Percentiles rank a stretch among this genome's conserved stretches.
Conservation (phyloP, 2,113 vertebrate genomes). For the Opisthocomus hoazin region DNA sequence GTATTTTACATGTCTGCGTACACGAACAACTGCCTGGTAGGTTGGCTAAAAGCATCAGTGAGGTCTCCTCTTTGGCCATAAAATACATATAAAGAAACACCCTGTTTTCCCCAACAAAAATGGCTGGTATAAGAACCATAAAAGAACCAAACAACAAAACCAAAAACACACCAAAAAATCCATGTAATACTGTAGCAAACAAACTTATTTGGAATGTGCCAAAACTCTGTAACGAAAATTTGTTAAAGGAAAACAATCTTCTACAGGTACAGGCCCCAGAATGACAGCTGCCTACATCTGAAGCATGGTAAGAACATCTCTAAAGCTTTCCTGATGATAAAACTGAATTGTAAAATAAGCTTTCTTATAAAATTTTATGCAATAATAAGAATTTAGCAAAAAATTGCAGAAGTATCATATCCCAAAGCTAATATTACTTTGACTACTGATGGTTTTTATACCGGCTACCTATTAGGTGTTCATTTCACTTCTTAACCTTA, state of each 20-base stretch:
- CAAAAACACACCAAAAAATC: constrained; percentile 31
- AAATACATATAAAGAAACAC: background rate
- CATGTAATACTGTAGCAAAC: constrained; percentile 43
- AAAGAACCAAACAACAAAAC: background rate
- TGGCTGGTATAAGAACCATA: constrained; percentile 73
- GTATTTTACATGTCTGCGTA: background rate
- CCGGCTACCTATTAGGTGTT: constrained; percentile 61
- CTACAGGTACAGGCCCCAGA: constrained; percentile 99
- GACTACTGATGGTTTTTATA: constrained; percentile 68
- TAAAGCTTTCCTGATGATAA: constrained; percentile 72
- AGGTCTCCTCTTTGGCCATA: constrained; percentile 39
- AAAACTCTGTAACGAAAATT: constrained; percentile 68
- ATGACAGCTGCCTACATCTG: constrained; percentile 99
- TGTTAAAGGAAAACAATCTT: constrained; percentile 92
- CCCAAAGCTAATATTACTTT: constrained; percentile 42
- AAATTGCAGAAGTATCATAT: constrained; percentile 30
- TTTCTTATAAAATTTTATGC: constrained; percentile 49
- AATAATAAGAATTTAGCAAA: constrained; percentile 41
- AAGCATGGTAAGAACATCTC: constrained; percentile 94
- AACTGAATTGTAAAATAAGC: constrained; percentile 48
- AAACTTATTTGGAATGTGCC: constrained; percentile 71
- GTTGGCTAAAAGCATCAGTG: constrained; percentile 54
- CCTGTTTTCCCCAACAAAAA: constrained; percentile 31
- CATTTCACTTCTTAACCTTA: background rate
- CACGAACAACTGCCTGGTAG: constrained; percentile 41